These are phyloP conservation scores for Rhamnusium bicolor DNA, from an alignment of 2,888 invertebrate species.

Conservation along the genomic window DNA sequence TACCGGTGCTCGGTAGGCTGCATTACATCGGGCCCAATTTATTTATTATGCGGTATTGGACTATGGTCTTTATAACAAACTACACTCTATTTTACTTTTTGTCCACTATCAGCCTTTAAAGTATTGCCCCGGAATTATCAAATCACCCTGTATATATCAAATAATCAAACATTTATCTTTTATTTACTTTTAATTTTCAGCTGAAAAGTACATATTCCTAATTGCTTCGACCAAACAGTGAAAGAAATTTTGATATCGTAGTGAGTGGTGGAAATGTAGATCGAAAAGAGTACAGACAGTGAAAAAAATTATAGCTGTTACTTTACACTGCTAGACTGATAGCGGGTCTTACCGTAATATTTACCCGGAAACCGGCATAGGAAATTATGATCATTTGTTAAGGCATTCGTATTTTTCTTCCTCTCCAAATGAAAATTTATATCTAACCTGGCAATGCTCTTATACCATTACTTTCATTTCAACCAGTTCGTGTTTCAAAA, in stretches of 20 bases:
- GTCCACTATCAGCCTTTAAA: no score
- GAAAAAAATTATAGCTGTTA: constrained; percentile 4
- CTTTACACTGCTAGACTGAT: constrained; percentile 11
- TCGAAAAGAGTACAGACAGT: not conserved
- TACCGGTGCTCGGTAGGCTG: no score
- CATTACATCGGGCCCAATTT: no score
- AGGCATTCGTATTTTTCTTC: constrained; percentile 50
- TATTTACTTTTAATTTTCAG: no score
- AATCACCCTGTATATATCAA: no score
- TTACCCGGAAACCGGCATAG: constrained; percentile 40
- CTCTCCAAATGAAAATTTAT: constrained; percentile 54
- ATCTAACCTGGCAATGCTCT: constrained; percentile 44
- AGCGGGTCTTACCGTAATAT: not conserved
- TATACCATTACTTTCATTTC: constrained; percentile 19
- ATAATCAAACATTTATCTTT: no score
- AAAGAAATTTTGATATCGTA: not conserved
- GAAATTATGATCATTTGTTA: constrained; percentile 58
- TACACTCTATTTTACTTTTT: no score
- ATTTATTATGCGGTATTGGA: no score
- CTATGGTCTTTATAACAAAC: no score
- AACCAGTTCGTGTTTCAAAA: not conserved
- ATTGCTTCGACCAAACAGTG: not conserved
- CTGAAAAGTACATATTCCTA: no score
- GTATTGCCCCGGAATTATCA: no score
- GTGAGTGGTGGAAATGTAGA: not conserved